Conservation (phyloP, 1,140 invertebrate genomes). For the Hesperophylax magnus region DNA sequence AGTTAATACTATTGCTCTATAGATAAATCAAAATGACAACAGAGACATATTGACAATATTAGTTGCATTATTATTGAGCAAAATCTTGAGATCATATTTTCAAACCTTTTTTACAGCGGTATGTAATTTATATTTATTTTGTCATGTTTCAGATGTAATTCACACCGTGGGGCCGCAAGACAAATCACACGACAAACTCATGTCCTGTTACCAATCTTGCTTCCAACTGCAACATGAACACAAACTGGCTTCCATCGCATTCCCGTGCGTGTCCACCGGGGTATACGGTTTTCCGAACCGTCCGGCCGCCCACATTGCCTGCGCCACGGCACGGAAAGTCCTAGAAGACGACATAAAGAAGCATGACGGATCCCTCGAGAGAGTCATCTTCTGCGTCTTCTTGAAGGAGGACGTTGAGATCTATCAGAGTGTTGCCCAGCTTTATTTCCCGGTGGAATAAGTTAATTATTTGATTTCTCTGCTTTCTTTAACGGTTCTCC, state of each 20-base stretch:
- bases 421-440: slow-evolving; percentile 81
- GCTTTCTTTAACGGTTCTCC: too few species aligned
- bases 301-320: slow-evolving; percentile 81
- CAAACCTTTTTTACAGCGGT: too few species aligned
- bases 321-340: slow-evolving; percentile 77
- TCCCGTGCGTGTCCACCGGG: slow-evolving; percentile 91
- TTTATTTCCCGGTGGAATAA: slow-evolving; percentile 77
- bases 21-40: too few species aligned
- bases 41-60: too few species aligned
- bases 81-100: too few species aligned
- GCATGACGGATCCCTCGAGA: slow-evolving; percentile 72
- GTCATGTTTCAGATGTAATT: slow-evolving; percentile 79
- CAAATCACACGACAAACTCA: slow-evolving; percentile 76
- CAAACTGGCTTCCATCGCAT: slow-evolving; percentile 79
- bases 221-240: slow-evolving; percentile 75
- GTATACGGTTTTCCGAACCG: slow-evolving; percentile 88
- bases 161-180: slow-evolving; percentile 88
- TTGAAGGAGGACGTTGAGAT: slow-evolving; percentile 79
- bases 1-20: too few species aligned
- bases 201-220: slow-evolving; percentile 80
- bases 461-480: too few species aligned
- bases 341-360: slow-evolving; percentile 72
- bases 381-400: slow-evolving; percentile 88
- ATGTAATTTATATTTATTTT: too few species aligned
- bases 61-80: too few species aligned